Base-by-base conservation (phyloP, 2,113 vertebrate species). In the Cyprinodon tularosa region DNA sequence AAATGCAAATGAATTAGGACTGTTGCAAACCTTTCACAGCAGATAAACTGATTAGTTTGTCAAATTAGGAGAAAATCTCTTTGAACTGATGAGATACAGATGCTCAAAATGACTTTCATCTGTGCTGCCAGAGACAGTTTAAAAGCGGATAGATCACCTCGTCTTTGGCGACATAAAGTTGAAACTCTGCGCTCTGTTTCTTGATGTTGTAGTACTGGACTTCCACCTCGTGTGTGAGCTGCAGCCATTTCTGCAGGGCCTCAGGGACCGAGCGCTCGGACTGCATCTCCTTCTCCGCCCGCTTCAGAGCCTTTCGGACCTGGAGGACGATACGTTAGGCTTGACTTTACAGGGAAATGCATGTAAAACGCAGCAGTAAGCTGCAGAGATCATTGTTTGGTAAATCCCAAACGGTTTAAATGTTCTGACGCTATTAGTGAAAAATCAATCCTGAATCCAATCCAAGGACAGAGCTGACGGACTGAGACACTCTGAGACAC, bases 191-290 rank as follows among this genome's bases (percentile, higher is more conserved):
- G 45, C 91, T 96, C 78, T 99, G 98, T n/a, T 98, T 97, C 94
- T 99, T 99, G 86, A 99, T 98, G 88, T 98, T 99, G 92, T 99
- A 99, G 93, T 99, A 99, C 0, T 99, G 98, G 4, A 99, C 97
- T 93, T 99, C 98, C 66, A 99, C 97, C 92, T 99, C 98, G 2
- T 99, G 97, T 0, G 98, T 99, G 85, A 99, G 93, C 91, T 99
- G 98, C 36, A 99, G 97, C 98, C 98, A 99, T 90, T 97, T 99
- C 87, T 99, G 98, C 63, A 99, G 94, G 4, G 97, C 96, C 85
- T 99, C 98, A 4, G 98, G 97, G 84, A 99, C 95, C 77, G 97
- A 98, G 91, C 96, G 97, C 78, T 95, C 97, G 36, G 96, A 95
- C 89, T 96, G 95, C 84, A 98, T 91, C 88, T 99, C 97, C 85